Evolutionary conservation across 2,797 vertebrate species (phyloP).

Genomic region (Phoeniculus purpureus): DNA sequence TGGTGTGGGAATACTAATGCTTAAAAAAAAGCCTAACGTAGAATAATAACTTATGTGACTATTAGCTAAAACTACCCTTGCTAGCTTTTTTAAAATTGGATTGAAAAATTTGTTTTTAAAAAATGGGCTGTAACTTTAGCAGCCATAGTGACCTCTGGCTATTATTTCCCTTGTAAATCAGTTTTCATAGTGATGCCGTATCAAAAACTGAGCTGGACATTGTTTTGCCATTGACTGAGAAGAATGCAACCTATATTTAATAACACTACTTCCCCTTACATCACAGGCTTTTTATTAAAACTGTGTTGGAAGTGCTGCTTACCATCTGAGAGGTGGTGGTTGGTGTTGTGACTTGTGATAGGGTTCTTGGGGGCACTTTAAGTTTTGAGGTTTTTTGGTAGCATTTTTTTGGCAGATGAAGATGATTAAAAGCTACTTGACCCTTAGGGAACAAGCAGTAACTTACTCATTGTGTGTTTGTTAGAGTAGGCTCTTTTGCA

Average conservation of each 20-base stretch:
- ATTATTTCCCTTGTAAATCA: slow-evolving; percentile 25
- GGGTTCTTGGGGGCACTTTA: background rate
- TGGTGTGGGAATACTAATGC: background rate
- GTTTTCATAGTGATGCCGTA: slow-evolving; percentile 18
- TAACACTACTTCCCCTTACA: slow-evolving; percentile 1
- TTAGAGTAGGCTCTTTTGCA: background rate
- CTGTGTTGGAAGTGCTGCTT: slow-evolving; percentile 6
- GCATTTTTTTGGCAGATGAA: slow-evolving; percentile 21
- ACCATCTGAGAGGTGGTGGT: background rate
- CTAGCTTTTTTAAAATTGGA: background rate
- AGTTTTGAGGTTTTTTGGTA: background rate
- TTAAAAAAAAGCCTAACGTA: background rate
- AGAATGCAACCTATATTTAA: slow-evolving; percentile 32
- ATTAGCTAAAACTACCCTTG: slow-evolving; percentile 3
- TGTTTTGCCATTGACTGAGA: slow-evolving; percentile 45
- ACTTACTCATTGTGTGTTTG: background rate
- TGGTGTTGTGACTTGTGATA: background rate
- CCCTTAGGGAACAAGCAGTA: background rate
- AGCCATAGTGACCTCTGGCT: slow-evolving; percentile 7
- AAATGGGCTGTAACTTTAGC: background rate
- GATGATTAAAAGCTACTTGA: slow-evolving; percentile 11
- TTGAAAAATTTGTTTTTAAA: background rate
- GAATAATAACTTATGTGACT: background rate
- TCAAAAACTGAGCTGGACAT: background rate
- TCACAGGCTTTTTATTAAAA: slow-evolving; percentile 32